A percentile compares a stretch with the other conserved stretches of the same genome.
Conservation (phyloP, 2,113 vertebrate species). For the Burhinus bistriatus region DNA sequence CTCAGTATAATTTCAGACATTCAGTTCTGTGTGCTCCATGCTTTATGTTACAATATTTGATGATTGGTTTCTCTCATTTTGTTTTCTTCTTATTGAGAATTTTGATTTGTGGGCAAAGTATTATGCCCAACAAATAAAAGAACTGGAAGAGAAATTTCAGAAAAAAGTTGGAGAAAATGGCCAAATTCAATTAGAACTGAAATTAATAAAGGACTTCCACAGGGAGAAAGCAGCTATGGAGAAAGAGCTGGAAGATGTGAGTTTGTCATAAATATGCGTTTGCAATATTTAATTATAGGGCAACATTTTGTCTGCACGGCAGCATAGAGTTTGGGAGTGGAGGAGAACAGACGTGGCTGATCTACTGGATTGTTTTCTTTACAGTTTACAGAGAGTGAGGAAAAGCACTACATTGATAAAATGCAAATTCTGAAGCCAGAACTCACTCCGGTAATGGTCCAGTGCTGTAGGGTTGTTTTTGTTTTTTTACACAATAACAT, state of each 20-base stretch:
- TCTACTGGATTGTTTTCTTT: not conserved
- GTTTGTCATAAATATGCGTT: not conserved
- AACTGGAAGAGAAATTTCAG: slow-evolving; percentile 77
- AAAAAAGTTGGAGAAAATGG: slow-evolving; percentile 78
- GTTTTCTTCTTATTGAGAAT: not conserved
- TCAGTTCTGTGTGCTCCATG: not conserved
- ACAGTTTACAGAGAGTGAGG: not conserved
- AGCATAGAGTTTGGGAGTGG: not conserved
- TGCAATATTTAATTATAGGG: not conserved
- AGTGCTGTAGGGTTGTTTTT: not conserved
- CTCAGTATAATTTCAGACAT: not conserved
- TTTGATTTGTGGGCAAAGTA: slow-evolving; percentile 68
- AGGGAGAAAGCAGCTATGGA: slow-evolving; percentile 80
- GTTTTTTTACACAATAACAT: not conserved
- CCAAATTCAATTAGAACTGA: slow-evolving; percentile 80
- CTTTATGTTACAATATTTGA: not conserved
- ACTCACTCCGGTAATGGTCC: not conserved
- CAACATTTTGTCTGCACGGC: not conserved
- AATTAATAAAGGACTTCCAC: slow-evolving; percentile 79
- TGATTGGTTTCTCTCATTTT: not conserved
- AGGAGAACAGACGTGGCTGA: not conserved
- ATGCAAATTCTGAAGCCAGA: not conserved
- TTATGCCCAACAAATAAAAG: slow-evolving; percentile 69
- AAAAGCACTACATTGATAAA: not conserved
- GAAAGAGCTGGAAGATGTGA: slow-evolving; percentile 78